Conservation (phyloP, 2,797 vertebrate genomes). For the Dicrostonyx torquatus region DNA sequence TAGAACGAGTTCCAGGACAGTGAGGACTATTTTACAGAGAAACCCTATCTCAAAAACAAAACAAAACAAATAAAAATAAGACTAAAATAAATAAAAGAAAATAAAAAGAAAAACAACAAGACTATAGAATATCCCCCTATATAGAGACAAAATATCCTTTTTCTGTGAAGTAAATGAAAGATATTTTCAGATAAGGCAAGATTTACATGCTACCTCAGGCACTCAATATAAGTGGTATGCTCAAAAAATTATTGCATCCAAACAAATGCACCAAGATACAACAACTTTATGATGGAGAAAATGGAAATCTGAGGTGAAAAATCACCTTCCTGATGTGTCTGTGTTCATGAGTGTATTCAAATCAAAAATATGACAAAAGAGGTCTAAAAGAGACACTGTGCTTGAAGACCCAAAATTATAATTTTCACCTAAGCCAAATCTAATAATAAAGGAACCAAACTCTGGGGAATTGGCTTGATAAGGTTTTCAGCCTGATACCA, state of each 20-base stretch:
- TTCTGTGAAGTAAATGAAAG: constrained; percentile 16
- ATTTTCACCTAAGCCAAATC: not conserved
- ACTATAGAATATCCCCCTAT: not conserved
- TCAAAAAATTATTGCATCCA: not conserved
- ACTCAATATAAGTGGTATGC: not conserved
- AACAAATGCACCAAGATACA: not conserved
- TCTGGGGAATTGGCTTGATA: not conserved
- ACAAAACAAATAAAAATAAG: too few relatives aligned
- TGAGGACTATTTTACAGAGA: not conserved
- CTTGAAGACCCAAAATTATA: not conserved
- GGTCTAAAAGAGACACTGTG: not conserved
- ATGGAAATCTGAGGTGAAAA: not conserved
- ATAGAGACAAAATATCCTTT: not conserved
- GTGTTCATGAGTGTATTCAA: not conserved
- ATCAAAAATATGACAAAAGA: not conserved
- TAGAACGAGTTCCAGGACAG: not conserved
- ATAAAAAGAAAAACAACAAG: not conserved
- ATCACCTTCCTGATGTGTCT: not conserved
- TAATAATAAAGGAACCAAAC: not conserved
- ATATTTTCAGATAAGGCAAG: not conserved
- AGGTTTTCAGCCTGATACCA: not conserved
- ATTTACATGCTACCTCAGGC: not conserved
- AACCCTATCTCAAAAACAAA: not conserved
- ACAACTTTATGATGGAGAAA: not conserved
- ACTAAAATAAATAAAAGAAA: too few relatives aligned